These are phyloP conservation scores for Malaclemys terrapin DNA, from an alignment of 2,113 vertebrate genomes.

Conservation along the genomic window DNA sequence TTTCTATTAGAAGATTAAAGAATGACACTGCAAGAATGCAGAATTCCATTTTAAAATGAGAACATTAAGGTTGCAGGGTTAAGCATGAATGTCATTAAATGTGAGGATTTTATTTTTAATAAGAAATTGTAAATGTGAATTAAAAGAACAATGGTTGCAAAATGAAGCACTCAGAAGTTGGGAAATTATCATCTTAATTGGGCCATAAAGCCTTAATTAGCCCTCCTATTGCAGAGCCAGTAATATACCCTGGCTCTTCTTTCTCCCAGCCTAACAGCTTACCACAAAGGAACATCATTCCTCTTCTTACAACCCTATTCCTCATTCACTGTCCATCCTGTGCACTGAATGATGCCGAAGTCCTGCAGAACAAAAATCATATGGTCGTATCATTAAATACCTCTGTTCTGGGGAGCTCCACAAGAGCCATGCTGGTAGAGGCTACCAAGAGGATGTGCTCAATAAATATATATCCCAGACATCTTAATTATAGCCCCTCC, in stretches of 20 bases:
- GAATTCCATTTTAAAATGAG: slow-evolving; percentile 24
- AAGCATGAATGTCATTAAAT: slow-evolving; percentile 48
- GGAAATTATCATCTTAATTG: neutral
- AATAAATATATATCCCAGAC: neutral
- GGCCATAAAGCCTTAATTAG: slow-evolving; percentile 2
- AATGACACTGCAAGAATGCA: slow-evolving; percentile 1
- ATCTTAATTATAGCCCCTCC: neutral
- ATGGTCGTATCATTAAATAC: neutral
- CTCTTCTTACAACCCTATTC: neutral
- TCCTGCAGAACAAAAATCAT: neutral
- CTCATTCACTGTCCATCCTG: neutral
- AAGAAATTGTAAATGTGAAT: slow-evolving; percentile 18
- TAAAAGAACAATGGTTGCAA: slow-evolving; percentile 42
- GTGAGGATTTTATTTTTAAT: slow-evolving; percentile 47
- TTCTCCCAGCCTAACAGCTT: neutral
- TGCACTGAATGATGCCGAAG: neutral
- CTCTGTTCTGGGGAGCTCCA: neutral
- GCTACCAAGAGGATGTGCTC: neutral
- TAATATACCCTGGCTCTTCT: neutral
- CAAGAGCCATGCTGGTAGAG: neutral
- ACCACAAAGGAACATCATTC: neutral
- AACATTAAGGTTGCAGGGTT: slow-evolving; percentile 49
- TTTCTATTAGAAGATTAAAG: slow-evolving; percentile 55
- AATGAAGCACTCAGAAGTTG: slow-evolving; percentile 32
- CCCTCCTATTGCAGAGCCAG: neutral